Evolutionary conservation across 2,797 vertebrate species (phyloP).

Genomic region (Gorsachius magnificus): DNA sequence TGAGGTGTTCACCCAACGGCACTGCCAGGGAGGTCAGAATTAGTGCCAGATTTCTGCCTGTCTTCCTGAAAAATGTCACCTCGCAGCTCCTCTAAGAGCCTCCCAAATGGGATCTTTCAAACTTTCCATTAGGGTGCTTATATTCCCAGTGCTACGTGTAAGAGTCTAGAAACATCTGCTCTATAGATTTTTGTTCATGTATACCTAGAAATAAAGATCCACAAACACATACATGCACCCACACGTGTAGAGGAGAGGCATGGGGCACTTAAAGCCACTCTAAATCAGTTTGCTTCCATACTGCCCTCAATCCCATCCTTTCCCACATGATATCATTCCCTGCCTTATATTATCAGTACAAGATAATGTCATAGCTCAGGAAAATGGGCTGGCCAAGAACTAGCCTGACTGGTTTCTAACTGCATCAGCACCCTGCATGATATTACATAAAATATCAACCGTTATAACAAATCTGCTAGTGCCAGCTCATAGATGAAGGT

Average conservation of each 20-base stretch:
- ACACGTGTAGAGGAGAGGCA: fast-evolving
- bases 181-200: neutral
- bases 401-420: neutral
- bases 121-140: neutral
- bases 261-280: neutral
- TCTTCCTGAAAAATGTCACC: neutral
- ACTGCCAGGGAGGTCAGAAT: neutral
- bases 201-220: neutral
- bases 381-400: neutral
- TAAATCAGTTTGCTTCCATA: neutral
- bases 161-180: neutral
- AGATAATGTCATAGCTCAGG: neutral
- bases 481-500: neutral
- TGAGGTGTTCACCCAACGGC: neutral
- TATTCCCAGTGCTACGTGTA: fast-evolving
- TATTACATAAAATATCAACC: neutral
- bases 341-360: neutral
- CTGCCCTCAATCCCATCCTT: neutral
- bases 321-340: neutral
- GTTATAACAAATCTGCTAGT: neutral
- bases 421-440: neutral
- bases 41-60: neutral
- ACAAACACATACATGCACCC: neutral
- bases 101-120: neutral
- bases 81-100: neutral